Base-by-base conservation (phyloP, 1,140 invertebrate genomes). In the Lithobius niger region DNA sequence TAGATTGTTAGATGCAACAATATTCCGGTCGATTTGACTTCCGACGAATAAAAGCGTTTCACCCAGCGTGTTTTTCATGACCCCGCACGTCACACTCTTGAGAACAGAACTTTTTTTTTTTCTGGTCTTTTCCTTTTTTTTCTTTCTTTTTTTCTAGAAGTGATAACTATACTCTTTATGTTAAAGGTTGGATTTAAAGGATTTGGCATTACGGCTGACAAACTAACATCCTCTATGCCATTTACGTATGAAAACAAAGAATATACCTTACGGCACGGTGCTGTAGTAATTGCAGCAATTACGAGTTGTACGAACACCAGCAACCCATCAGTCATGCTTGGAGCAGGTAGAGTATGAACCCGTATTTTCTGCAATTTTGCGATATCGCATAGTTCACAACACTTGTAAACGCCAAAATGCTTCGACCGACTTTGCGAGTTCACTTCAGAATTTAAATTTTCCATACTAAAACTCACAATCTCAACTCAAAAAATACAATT, bases 221-320 rank as follows among this genome's bases (percentile, higher is more conserved):
- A 86, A 62, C 64, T 86, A 1, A 64, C 70, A 1, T 70, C 78
- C 0, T 76, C 73, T 10, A 83, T 81, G 0, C 81, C 81, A 58
- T 88, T 98, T 66, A 76, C 82, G 19, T 91, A 76, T 71, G 82
- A 90, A 60, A 85, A 82, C 1, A 76, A 82, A 57, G 82, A 89
- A 61, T 95, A 94, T 66, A 78, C 71, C n/a, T 73, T 98, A 21
- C 77, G 68, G 1, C 94, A 98, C 71, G 94, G 94, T 3, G 92
- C 88, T 0, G 92, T 98, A 10, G 86, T 99, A 18, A 97, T 98
- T 61, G 91, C 93, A 0, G 93, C 95, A 21, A 97, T 99, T 59
- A 99, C 95, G 0, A 91, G 86, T 43, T 98, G 95, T 72, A 99
- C 95, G 16, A 99, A 99, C 69, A 98, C 95, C 1, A 91, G 86